These are phyloP conservation scores for Micropoecilia bifurca DNA, from an alignment of 2,797 vertebrate genomes.

Conservation along the genomic window DNA sequence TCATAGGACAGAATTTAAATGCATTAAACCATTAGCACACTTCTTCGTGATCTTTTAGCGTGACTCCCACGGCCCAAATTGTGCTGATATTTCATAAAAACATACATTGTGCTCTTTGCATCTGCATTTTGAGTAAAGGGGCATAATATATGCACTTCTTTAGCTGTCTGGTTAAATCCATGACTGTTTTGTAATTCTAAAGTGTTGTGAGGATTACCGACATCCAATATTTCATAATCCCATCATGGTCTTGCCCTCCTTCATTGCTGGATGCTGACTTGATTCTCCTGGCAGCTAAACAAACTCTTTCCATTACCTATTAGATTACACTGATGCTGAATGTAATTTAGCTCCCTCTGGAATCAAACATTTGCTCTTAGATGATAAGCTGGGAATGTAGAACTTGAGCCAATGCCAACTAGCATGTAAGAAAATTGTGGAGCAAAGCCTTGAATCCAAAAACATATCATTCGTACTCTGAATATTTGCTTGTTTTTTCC, in stretches of 20 bases:
- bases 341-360: conserved; percentile 62
- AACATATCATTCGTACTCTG: conserved; percentile 33
- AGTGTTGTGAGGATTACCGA: conserved; percentile 61
- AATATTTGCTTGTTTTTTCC: conserved; percentile 31
- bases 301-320: conserved; percentile 63
- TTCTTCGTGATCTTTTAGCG: conserved; percentile 7
- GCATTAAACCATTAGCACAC: conserved; percentile 42
- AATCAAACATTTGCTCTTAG: conserved; percentile 61
- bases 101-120: conserved; percentile 37
- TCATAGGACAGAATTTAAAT: conserved; percentile 44
- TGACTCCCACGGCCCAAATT: conserved; percentile 20
- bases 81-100: conserved; percentile 37
- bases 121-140: conserved; percentile 30
- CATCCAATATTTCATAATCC: conserved; percentile 65
- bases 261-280: conserved; percentile 51
- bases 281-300: conserved; percentile 45
- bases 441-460: conserved; percentile 28
- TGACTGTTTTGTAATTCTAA: conserved; percentile 37
- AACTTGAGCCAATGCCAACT: conserved; percentile 30
- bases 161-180: conserved; percentile 16
- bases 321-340: conserved; percentile 70
- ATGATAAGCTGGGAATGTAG: conserved; percentile 51
- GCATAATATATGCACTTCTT: conserved; percentile 21
- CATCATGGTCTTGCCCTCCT: conserved; percentile 53
- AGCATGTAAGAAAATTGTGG: conserved; percentile 22